Percentiles rank a stretch among this genome's conserved stretches.
These are phyloP conservation scores for Tolmerus cingulatus DNA, from an alignment of 2,888 invertebrate genomes.

Conservation along the genomic window DNA sequence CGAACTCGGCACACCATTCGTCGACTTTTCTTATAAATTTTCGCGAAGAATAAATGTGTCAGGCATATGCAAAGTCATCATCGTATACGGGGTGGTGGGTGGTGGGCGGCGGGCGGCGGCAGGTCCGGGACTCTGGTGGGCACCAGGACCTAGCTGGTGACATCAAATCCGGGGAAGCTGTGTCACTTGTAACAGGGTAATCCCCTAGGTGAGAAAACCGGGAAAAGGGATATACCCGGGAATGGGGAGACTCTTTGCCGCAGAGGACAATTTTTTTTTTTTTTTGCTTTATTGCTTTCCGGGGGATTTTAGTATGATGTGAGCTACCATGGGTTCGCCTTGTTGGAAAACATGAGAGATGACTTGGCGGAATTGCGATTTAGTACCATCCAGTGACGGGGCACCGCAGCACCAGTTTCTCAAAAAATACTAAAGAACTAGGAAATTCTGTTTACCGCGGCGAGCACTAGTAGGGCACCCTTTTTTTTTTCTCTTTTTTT, in stretches of 20 bases:
- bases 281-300: neutral
- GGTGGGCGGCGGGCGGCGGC: no score
- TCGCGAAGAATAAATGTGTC: constrained; percentile 17
- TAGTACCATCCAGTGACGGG: neutral
- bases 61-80: constrained; percentile 26
- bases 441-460: neutral
- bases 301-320: neutral
- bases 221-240: neutral
- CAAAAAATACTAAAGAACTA: neutral
- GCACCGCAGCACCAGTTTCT: neutral
- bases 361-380: neutral
- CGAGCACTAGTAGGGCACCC: neutral
- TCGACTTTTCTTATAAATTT: constrained; percentile 21
- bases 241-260: neutral
- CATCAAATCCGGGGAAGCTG: neutral
- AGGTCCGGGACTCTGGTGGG: neutral
- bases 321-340: neutral
- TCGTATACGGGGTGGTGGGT: neutral
- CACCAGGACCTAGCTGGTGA: neutral
- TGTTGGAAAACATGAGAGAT: neutral
- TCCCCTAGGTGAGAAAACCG: neutral
- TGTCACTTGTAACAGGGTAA: neutral
- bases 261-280: neutral
- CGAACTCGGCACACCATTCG: constrained; percentile 19
- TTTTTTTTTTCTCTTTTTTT: neutral